Conservation (phyloP, 37 sponge, comb jelly and placozoan genomes). For the Geodia barretti region DNA sequence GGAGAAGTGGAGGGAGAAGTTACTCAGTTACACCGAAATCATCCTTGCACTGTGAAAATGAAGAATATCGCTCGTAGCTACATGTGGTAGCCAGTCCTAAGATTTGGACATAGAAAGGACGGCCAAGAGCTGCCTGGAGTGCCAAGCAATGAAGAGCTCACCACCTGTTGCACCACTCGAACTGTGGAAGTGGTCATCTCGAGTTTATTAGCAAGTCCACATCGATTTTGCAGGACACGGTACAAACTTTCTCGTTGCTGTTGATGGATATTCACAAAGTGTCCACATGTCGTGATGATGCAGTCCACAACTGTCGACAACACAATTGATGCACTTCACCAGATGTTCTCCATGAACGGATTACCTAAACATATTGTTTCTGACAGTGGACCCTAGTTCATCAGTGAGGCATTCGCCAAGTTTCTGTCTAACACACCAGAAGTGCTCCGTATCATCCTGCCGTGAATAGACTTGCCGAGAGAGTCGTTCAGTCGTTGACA, state of each 20-base stretch:
- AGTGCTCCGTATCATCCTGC: conserved; percentile 58
- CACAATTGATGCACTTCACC: conserved; percentile 37
- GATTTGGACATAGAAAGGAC: conserved; percentile 34
- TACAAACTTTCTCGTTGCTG: conserved; percentile 30
- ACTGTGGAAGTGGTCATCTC: conserved; percentile 59
- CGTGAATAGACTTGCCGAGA: conserved; percentile 39
- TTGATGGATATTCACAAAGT: conserved; percentile 20
- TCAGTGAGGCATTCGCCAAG: conserved; percentile 28
- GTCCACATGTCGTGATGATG: conserved; percentile 60
- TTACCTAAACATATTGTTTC: conserved; percentile 42
- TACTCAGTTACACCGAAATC: too few species aligned
- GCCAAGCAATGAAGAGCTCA: conserved; percentile 16
- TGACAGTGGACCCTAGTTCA: conserved; percentile 63
- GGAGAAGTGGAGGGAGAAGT: neutral
- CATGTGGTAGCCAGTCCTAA: conserved; percentile 56
- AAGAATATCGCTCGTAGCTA: conserved; percentile 56
- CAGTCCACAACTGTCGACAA: conserved; percentile 23
- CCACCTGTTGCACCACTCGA: conserved; percentile 40
- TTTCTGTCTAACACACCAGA: conserved; percentile 44
- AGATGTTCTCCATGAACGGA: conserved; percentile 35
- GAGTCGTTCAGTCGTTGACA: conserved; percentile 49
- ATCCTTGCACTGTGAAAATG: too few species aligned
- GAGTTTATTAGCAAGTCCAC: conserved; percentile 43
- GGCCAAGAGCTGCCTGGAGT: conserved; percentile 30
- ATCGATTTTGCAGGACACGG: conserved; percentile 67